Conservation (phyloP, 2,888 invertebrate species). For the Beris chalybata region DNA sequence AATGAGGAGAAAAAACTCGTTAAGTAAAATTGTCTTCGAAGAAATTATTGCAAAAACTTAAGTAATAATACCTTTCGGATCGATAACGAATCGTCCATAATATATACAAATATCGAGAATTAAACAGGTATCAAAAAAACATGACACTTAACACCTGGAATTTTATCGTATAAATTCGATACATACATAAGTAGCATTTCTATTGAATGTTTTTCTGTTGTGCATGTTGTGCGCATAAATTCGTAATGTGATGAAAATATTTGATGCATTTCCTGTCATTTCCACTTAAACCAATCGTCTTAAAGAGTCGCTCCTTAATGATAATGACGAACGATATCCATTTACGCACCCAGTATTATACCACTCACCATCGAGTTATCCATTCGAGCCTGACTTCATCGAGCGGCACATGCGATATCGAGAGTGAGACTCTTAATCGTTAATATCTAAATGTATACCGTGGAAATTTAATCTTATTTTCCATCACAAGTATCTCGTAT, state of each 20-base stretch:
- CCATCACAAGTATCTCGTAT: not conserved
- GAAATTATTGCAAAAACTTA: too few relatives aligned
- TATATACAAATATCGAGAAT: too few relatives aligned
- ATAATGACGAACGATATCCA: constrained; percentile 30
- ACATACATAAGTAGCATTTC: not conserved
- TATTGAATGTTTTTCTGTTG: not conserved
- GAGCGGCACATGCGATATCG: too few relatives aligned
- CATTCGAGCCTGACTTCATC: too few relatives aligned
- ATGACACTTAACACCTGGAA: not conserved
- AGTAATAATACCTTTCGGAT: too few relatives aligned
- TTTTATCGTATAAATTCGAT: constrained; percentile 1
- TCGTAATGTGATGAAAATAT: constrained; percentile 26
- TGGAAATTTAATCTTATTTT: constrained; percentile 30
- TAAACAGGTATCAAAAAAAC: not conserved
- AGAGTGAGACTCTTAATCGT: not conserved
- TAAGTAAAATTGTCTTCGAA: too few relatives aligned
- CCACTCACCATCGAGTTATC: too few relatives aligned
- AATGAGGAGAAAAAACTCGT: too few relatives aligned
- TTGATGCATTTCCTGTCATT: constrained; percentile 28
- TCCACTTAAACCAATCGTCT: constrained; percentile 27
- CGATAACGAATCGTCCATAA: too few relatives aligned
- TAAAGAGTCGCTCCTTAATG: constrained; percentile 31
- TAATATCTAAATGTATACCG: constrained; percentile 17
- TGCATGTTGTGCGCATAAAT: constrained; percentile 1
- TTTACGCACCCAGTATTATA: constrained; percentile 18